phyloP scores from a whole-genome alignment of 2,888 invertebrate genomes.

The Pasiphila rectangulata region DNA sequence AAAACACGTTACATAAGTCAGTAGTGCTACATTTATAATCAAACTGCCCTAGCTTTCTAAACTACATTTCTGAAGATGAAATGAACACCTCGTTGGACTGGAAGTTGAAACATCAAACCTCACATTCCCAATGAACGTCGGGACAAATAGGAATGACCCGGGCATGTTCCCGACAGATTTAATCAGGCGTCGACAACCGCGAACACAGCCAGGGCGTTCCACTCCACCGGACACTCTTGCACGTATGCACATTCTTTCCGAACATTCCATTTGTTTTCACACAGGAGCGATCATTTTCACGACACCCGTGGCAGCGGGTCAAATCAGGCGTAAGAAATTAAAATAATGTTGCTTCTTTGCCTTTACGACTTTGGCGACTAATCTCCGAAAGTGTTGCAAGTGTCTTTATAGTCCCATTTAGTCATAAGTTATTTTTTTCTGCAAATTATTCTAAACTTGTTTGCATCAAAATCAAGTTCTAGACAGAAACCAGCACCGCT shows the following conservation, averaged over 20 bases:
- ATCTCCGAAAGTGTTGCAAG: too few relatives aligned
- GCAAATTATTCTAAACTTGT: too few relatives aligned
- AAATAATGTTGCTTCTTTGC: too few relatives aligned
- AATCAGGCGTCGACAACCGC: conserved; percentile 60
- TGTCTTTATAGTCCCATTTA: too few relatives aligned
- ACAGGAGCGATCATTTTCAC: conserved; percentile 36
- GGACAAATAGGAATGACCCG: conserved; percentile 18
- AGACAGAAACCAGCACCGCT: too few relatives aligned
- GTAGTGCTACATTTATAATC: too few relatives aligned
- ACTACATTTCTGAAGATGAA: background rate
- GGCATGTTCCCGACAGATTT: conserved; percentile 58
- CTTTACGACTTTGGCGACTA: too few relatives aligned
- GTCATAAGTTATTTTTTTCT: too few relatives aligned
- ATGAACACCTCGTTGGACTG: conserved; percentile 1
- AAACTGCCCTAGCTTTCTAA: background rate
- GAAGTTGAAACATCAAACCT: background rate
- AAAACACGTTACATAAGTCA: too few relatives aligned
- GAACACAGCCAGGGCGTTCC: conserved; percentile 54
- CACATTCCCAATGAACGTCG: background rate
- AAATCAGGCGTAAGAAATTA: too few relatives aligned
- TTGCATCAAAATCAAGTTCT: too few relatives aligned
- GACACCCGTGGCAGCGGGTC: too few relatives aligned
- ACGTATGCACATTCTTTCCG: conserved; percentile 30
- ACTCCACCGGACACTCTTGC: conserved; percentile 43
- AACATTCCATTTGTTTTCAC: conserved; percentile 28